These are phyloP conservation scores for Clarias batrachus DNA, from an alignment of 2,113 vertebrate species.

Conservation along the genomic window DNA sequence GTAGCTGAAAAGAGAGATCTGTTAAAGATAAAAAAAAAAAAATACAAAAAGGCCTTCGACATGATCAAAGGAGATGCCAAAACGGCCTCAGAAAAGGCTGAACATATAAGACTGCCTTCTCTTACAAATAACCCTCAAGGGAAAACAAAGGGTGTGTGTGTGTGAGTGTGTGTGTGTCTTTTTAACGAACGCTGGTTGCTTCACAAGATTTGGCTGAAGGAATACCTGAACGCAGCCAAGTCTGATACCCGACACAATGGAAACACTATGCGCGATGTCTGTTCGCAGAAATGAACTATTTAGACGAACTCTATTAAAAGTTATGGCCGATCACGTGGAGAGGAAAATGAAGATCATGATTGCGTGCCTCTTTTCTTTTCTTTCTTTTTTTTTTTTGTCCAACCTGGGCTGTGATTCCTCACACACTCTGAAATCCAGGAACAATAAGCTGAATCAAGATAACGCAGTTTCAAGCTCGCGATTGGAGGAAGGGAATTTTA, in stretches of 20 bases:
- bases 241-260: not conserved
- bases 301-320: not conserved
- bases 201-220: not conserved
- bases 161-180: not conserved
- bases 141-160: slow-evolving; percentile 28
- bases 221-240: not conserved
- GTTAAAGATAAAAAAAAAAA: slow-evolving; percentile 35
- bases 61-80: slow-evolving; percentile 46
- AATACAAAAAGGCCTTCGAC: not conserved
- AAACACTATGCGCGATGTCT: not conserved
- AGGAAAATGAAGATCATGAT: not conserved
- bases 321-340: not conserved
- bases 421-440: too few species aligned
- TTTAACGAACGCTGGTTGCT: slow-evolving; percentile 5
- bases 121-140: slow-evolving; percentile 25
- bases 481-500: not conserved
- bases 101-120: slow-evolving; percentile 34
- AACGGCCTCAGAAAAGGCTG: slow-evolving; percentile 14
- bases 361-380: not conserved
- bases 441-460: not conserved
- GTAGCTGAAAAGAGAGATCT: slow-evolving; percentile 25
- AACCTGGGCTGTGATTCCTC: not conserved
- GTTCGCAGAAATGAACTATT: not conserved
- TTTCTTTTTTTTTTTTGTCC: too few species aligned
- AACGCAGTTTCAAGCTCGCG: not conserved